A percentile compares a stretch with the other conserved stretches of the same genome.
phyloP scores from a whole-genome alignment of 1,140 invertebrate genomes.

The Musca domestica region DNA sequence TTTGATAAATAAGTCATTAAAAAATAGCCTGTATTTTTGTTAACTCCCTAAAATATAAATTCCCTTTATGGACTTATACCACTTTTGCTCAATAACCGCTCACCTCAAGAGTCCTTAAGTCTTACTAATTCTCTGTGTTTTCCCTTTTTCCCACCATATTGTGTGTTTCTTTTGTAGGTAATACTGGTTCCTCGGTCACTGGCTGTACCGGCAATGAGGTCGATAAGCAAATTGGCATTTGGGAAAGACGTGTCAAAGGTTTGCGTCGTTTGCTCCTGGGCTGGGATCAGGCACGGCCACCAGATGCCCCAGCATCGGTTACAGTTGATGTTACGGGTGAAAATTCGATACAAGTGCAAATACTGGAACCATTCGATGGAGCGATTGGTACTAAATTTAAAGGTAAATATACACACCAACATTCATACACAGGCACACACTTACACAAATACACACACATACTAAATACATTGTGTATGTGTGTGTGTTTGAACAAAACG shows the following conservation, averaged over 20 bases:
- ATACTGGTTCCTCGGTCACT: conserved; percentile 56
- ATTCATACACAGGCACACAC: neutral
- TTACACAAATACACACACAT: neutral
- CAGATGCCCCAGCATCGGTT: conserved; percentile 74
- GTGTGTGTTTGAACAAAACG: too few species aligned
- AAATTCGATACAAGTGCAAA: conserved; percentile 71
- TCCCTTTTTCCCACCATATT: neutral
- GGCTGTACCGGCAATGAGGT: conserved; percentile 70
- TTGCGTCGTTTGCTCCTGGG: conserved; percentile 65
- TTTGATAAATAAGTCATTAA: too few species aligned
- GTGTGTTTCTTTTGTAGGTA: conserved; percentile 42
- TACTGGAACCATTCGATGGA: conserved; percentile 56
- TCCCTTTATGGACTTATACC: too few species aligned
- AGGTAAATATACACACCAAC: conserved; percentile 59
- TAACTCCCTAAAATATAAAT: too few species aligned
- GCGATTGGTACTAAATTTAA: conserved; percentile 87
- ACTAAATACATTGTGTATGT: too few species aligned
- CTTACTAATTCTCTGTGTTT: too few species aligned
- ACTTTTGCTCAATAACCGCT: too few species aligned
- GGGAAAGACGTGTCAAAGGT: conserved; percentile 80
- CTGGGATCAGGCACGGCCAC: conserved; percentile 68
- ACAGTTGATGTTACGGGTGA: conserved; percentile 80
- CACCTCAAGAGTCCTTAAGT: too few species aligned
- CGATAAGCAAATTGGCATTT: conserved; percentile 82
- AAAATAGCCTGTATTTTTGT: too few species aligned